Conservation (phyloP, 2,888 invertebrate species). For the Ophioninae sp. region DNA sequence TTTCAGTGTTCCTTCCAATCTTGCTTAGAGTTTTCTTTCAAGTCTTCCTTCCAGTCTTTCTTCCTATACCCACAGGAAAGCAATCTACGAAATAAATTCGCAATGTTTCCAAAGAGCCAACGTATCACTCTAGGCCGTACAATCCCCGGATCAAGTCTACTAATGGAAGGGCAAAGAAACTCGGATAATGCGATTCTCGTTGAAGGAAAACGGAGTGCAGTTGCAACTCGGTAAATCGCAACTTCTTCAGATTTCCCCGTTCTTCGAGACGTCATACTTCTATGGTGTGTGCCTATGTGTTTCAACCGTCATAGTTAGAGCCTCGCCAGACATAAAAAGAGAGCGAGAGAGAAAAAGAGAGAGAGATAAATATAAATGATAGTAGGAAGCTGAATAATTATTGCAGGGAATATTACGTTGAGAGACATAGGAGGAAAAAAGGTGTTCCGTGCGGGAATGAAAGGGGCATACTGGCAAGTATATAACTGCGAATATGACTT, state of each 20-base stretch:
- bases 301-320: conserved; percentile 40
- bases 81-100: conserved; percentile 13
- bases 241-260: conserved; percentile 47
- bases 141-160: conserved; percentile 6
- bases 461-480: conserved; percentile 28
- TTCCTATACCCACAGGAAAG: conserved; percentile 13
- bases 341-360: conserved; percentile 20
- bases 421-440: conserved; percentile 55
- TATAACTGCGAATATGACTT: conserved; percentile 6
- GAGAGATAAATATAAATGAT: conserved; percentile 65
- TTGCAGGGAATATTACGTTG: conserved; percentile 67
- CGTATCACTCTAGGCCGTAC: conserved; percentile 47
- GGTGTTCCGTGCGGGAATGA: conserved; percentile 33
- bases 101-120: conserved; percentile 18
- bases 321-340: conserved; percentile 29
- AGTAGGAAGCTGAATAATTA: conserved; percentile 69
- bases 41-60: neutral
- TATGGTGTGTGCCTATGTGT: conserved; percentile 13
- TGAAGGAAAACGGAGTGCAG: conserved; percentile 41
- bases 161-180: conserved; percentile 34
- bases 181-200: conserved; percentile 53
- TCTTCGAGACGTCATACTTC: conserved; percentile 27
- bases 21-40: no score
- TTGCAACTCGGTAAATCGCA: conserved; percentile 46
- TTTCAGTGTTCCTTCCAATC: no score